Base-by-base conservation (phyloP, 30 jellyfish, hydroid and myxozoan genomes). In the Turritopsis rubra region DNA sequence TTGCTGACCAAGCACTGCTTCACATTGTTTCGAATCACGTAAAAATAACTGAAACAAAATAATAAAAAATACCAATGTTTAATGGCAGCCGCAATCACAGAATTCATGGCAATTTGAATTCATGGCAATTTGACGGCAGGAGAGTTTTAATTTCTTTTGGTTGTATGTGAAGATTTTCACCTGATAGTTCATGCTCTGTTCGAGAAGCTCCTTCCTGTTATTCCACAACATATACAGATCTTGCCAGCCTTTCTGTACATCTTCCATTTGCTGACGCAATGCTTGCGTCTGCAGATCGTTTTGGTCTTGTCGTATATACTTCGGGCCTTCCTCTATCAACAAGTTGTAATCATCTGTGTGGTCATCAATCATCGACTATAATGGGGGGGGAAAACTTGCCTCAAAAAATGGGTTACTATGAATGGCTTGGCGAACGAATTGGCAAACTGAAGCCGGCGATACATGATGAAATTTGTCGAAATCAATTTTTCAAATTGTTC, bases 1-100 rank as follows among this genome's bases (percentile, higher is more conserved):
- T 85, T 93, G 99, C 71, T 85, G 96, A 16, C 97, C 94, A 31
- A 93, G 95, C 65, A 93, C 70, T 9, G 97, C 97, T 83, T 93
- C 99, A 1, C 96, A 93, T 86, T 93, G 99, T 71, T 93, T 93
- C 26, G 97, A 92, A 83, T 93, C 99, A 8, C 99, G 95, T 81
- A 93, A 79, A 87, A 93, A 93, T 65, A 93, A 78, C 97, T 93
- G 86, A 79, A 53, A 52, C 22, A 60, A 70, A 53, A n/a, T 18
- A 68, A 41, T 3, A 3, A 41, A 41, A 41, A 3, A 41, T 3
- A 41, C 13, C 5, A 41, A 41, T 41, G 13, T 3, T 3, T 41
- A 41, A 41, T n/a, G n/a, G n/a, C n/a, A n/a, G n/a, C n/a, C n/a
- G n/a, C n/a, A n/a, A n/a, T n/a, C n/a, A n/a, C n/a, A n/a, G n/a